A percentile compares a stretch with the other conserved stretches of the same genome.
Evolutionary conservation across 2,797 vertebrate species (phyloP).

Genomic region (Heteromormyrus szaboi): DNA sequence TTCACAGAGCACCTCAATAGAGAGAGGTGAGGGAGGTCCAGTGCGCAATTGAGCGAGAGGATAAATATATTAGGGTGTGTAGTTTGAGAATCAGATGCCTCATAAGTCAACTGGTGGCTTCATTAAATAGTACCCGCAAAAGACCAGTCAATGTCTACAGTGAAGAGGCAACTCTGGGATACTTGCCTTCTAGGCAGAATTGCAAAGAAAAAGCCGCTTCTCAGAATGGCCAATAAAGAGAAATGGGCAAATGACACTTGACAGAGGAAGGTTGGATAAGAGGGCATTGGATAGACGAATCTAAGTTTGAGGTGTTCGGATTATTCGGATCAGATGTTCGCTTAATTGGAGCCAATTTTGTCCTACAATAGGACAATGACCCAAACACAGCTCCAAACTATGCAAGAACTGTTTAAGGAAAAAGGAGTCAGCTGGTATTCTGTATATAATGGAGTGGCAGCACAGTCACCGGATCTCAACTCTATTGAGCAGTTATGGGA

Average conservation of each 20-base stretch:
- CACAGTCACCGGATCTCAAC: background rate
- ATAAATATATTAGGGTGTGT: background rate
- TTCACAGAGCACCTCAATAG: background rate
- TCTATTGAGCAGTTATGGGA: background rate
- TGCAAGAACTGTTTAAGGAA: background rate
- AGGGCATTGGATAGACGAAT: background rate
- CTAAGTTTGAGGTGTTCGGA: background rate
- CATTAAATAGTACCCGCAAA: background rate
- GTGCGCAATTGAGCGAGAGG: background rate
- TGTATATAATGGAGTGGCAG: background rate
- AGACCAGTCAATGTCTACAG: background rate
- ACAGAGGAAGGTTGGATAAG: background rate
- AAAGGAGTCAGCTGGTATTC: background rate
- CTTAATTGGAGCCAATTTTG: background rate
- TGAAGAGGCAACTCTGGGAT: background rate
- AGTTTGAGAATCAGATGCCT: background rate
- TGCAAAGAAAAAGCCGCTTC: background rate
- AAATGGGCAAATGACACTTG: background rate
- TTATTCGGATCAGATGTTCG: background rate
- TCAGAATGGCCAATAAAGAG: background rate
- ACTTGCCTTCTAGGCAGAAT: background rate
- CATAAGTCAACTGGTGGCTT: background rate
- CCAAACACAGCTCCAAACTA: background rate
- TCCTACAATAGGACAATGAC: background rate
- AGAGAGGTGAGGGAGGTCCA: background rate